Conservation (phyloP, 2,888 invertebrate species). For the Caenorhabditis sinica region DNA sequence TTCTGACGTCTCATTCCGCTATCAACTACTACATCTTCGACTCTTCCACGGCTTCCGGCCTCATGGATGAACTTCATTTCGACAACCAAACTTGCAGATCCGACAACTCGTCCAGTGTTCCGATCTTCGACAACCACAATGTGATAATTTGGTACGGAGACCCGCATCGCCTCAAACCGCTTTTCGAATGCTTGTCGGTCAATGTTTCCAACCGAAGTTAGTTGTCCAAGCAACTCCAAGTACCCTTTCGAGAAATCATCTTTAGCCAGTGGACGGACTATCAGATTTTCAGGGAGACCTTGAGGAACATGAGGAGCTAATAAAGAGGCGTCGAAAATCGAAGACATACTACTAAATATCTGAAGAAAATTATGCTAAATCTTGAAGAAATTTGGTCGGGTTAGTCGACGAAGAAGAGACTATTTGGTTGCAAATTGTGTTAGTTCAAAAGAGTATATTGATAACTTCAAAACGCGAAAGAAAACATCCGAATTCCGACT, state of each 20-base stretch:
- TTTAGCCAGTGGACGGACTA: conserved; percentile 72
- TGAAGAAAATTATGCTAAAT: conserved; percentile 56
- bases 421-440: background rate
- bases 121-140: conserved; percentile 95
- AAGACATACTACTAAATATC: conserved; percentile 44
- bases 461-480: no score
- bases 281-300: conserved; percentile 46
- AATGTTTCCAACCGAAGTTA: conserved; percentile 81
- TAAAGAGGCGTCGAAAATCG: conserved; percentile 46
- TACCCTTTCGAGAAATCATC: conserved; percentile 77
- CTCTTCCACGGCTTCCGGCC: conserved; percentile 77
- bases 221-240: conserved; percentile 78
- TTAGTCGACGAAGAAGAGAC: background rate
- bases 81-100: conserved; percentile 92
- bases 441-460: background rate
- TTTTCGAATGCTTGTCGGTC: conserved; percentile 70
- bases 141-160: conserved; percentile 90
- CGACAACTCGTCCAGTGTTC: conserved; percentile 86
- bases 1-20: conserved; percentile 85
- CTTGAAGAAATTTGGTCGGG: background rate
- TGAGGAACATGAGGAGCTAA: conserved; percentile 42
- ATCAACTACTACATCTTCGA: conserved; percentile 76
- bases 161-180: conserved; percentile 91
- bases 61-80: conserved; percentile 97
- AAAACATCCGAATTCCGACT: no score